phyloP scores from a whole-genome alignment of 2,797 vertebrate species.

The Vireo griseus region DNA sequence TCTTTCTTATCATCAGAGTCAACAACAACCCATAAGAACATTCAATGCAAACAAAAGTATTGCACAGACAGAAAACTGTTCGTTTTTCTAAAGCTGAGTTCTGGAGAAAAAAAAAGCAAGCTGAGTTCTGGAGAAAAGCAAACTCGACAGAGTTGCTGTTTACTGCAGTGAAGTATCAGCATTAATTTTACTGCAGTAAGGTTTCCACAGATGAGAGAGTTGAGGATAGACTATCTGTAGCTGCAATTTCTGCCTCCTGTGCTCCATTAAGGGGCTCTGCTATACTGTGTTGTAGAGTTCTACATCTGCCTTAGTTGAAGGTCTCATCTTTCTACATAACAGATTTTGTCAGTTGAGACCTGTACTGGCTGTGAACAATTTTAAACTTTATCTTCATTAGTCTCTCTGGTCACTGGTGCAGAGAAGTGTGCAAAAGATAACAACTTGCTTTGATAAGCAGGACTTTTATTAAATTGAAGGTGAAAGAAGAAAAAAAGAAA shows the following conservation, averaged over 20 bases:
- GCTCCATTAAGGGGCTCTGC: not conserved
- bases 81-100: not conserved
- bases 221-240: not conserved
- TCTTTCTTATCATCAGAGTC: not conserved
- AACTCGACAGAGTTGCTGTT: not conserved
- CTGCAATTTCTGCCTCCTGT: not conserved
- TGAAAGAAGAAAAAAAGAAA: not conserved
- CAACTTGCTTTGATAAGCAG: rapidly evolving
- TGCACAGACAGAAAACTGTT: not conserved
- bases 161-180: not conserved
- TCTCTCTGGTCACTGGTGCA: not conserved
- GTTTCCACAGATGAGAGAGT: not conserved
- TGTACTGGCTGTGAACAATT: not conserved
- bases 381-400: not conserved
- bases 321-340: not conserved
- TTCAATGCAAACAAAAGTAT: not conserved
- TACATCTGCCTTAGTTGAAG: not conserved
- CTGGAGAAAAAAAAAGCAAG: no score
- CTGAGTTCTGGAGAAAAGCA: not conserved
- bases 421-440: not conserved
- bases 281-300: not conserved
- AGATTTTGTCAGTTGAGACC: not conserved
- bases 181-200: not conserved
- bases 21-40: not conserved
- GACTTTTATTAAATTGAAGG: not conserved